These are phyloP conservation scores for Alexandromys oeconomus DNA, from an alignment of 2,797 vertebrate genomes.

Conservation along the genomic window DNA sequence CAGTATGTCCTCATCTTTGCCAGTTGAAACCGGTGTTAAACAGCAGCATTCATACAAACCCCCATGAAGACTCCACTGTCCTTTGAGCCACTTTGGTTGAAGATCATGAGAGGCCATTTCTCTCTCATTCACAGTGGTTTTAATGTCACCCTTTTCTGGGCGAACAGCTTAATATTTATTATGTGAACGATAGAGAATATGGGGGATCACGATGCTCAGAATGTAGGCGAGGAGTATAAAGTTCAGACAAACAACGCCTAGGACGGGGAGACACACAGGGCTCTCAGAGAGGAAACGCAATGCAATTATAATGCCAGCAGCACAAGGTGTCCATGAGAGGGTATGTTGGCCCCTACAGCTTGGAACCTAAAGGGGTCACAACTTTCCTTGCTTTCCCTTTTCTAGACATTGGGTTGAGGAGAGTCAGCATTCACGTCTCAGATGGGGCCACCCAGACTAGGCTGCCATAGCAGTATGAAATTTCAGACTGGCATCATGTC, in stretches of 20 bases:
- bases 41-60: too few species aligned
- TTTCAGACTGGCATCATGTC: neutral
- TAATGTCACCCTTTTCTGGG: too few species aligned
- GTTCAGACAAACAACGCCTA: rapidly evolving
- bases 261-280: rapidly evolving
- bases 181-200: too few species aligned
- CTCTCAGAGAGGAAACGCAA: neutral
- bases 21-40: neutral
- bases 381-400: neutral
- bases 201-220: neutral
- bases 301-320: rapidly evolving
- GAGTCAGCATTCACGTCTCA: neutral
- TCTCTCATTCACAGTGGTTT: neutral
- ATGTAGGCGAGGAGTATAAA: neutral
- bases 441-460: neutral
- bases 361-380: neutral
- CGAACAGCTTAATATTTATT: neutral
- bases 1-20: rapidly evolving
- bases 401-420: rapidly evolving
- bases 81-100: rapidly evolving
- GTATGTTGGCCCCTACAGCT: too few species aligned
- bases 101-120: too few species aligned
- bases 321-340: too few species aligned
- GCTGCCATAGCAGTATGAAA: too few species aligned
- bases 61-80: rapidly evolving